Percentiles rank a stretch among this genome's conserved stretches.
Conservation (phyloP, 2,888 invertebrate genomes). For the Scaptomyza parva region DNA sequence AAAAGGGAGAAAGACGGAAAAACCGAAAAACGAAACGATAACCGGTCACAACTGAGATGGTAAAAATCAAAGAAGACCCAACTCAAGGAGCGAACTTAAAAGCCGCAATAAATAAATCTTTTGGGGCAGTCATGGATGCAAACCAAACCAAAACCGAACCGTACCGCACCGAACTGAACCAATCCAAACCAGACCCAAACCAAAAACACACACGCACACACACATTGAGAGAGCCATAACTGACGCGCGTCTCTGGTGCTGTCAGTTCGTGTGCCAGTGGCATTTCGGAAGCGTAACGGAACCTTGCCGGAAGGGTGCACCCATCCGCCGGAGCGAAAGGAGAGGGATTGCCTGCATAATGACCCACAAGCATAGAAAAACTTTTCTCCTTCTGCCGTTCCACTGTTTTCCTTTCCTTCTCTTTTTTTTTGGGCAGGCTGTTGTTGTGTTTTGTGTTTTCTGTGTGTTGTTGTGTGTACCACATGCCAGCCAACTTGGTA, state of each 20-base stretch:
- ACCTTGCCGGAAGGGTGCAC: constrained; percentile 28
- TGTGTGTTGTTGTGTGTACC: constrained; percentile 39
- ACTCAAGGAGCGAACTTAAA: constrained; percentile 64
- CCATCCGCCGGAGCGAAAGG: not conserved
- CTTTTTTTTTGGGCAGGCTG: no score
- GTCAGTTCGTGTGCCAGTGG: constrained; percentile 60
- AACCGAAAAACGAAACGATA: constrained; percentile 20
- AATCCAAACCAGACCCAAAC: not conserved
- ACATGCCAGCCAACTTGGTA: constrained; percentile 73
- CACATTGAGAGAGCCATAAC: constrained; percentile 51
- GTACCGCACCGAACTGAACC: no score
- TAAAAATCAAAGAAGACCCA: constrained; percentile 55
- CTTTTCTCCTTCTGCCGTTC: constrained; percentile 22
- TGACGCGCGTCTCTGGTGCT: constrained; percentile 61
- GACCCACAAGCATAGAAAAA: constrained; percentile 70
- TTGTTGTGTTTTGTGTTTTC: no score
- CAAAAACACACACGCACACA: constrained; percentile 3
- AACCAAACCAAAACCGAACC: constrained; percentile 22
- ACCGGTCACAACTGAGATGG: constrained; percentile 18
- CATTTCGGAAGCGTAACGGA: constrained; percentile 50
- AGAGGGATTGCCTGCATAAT: constrained; percentile 67
- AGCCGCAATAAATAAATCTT: constrained; percentile 80
- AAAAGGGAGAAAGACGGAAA: not conserved
- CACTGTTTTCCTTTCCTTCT: constrained; percentile 12
- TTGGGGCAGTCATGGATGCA: constrained; percentile 56